Percentiles rank a stretch among this genome's conserved stretches.
These are phyloP conservation scores for Arvicanthis niloticus DNA, from an alignment of 2,113 vertebrate species.

Conservation along the genomic window DNA sequence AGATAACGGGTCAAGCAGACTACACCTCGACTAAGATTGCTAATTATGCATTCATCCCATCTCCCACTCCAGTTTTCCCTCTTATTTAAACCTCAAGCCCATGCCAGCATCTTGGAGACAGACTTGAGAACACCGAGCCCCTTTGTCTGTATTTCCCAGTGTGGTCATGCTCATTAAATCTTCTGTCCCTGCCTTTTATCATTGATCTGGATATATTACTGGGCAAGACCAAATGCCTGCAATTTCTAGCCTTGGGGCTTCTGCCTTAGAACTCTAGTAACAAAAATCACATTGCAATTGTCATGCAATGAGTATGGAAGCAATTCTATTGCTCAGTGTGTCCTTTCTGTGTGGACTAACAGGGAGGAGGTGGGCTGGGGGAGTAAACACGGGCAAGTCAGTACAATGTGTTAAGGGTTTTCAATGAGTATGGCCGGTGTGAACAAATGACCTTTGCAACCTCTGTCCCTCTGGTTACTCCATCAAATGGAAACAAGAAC, in stretches of 20 bases:
- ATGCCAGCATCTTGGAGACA: not conserved
- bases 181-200: not conserved
- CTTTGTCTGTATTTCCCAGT: not conserved
- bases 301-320: not conserved
- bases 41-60: no score
- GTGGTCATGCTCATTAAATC: not conserved
- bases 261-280: not conserved
- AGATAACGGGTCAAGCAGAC: not conserved
- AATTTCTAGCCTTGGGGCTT: not conserved
- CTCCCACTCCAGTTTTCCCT: not conserved
- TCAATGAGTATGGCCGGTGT: not conserved
- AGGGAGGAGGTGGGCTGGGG: not conserved
- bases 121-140: not conserved
- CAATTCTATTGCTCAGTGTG: not conserved
- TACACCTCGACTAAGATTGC: not conserved
- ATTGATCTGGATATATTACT: not conserved
- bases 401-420: not conserved
- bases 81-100: not conserved
- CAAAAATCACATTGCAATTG: not conserved
- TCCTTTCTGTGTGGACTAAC: not conserved
- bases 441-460: slow-evolving; percentile 47
- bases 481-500: slow-evolving; percentile 66
- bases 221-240: not conserved
- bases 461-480: slow-evolving; percentile 39
- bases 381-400: not conserved